Evolutionary conservation across 2,797 vertebrate species (phyloP), one percentile per base, ranked within the genome.

Genomic region (Sebastolobus alascanus): DNA sequence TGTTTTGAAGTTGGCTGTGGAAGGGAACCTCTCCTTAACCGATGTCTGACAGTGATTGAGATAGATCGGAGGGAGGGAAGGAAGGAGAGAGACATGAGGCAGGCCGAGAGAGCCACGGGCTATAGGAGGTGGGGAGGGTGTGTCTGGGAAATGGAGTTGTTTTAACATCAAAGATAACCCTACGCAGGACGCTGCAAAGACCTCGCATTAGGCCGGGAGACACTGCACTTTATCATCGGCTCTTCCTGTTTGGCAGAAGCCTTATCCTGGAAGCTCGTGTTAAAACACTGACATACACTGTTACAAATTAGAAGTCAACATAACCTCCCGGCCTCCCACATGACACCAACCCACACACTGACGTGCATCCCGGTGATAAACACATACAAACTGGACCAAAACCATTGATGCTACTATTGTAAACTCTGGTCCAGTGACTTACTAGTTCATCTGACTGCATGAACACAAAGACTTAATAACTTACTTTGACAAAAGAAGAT

Each of bases 11-110:
- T 87, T 87, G 65, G n/a, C 70, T 80, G 82, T 79, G 55, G 79
- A 90, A 64, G 76, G 68, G 85, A 92, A 85, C 80, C 85, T 81
- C 84, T 86, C 84, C 71, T 79, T 88, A 69, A 71, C 87, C 60
- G 69, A 77, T 68, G 77, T 83, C 83, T 90, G 92, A 90, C 85
- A 87, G 86, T 89, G 92, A 94, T 87, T 84, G 89, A 95, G 92
- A 94, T 66, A 25, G 84, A 94, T 91, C 25, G 52, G 68, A 86
- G 71, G 55, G 77, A 82, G 65, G 77, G 78, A 75, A 55, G 56
- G 80, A 82, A 60, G 74, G 27, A 54, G 11, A 58, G 68, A 73
- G 68, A 54, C 59, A 66, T 54, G 82, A 82, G 76, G 73, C 38
- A 68, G 27, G 29, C 29, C 55, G 58, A 69, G 64, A 85, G 77